phyloP scores from a whole-genome alignment of 2,113 vertebrate species.

The Neoarius graeffei region DNA sequence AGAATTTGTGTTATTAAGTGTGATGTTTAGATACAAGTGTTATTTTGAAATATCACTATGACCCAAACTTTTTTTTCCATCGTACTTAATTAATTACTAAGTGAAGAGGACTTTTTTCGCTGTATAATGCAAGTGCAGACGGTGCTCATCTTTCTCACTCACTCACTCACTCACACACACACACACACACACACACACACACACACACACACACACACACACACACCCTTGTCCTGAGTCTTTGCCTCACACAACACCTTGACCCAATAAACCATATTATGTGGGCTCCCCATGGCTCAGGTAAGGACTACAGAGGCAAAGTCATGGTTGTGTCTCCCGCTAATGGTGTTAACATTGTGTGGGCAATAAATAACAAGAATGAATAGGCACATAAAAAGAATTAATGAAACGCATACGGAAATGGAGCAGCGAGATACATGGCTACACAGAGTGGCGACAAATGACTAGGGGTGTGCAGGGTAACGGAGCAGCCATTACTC shows the following conservation, averaged over 20 bases:
- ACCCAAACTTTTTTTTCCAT: not conserved
- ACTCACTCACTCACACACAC: too few relatives aligned
- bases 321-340: conserved; percentile 69
- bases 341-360: conserved; percentile 94
- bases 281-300: conserved; percentile 60
- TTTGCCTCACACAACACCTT: conserved; percentile 65
- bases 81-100: not conserved
- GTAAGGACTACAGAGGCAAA: conserved; percentile 72
- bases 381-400: conserved; percentile 82
- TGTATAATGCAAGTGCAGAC: conserved; percentile 18
- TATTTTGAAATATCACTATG: not conserved
- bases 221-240: conserved; percentile 40
- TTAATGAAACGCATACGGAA: conserved; percentile 78
- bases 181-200: conserved; percentile 19
- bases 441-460: conserved; percentile 90
- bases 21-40: not conserved
- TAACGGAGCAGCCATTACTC: conserved; percentile 82
- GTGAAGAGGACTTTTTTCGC: not conserved
- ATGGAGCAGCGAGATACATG: conserved; percentile 90
- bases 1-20: conserved; percentile 4
- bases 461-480: conserved; percentile 79
- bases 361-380: conserved; percentile 89
- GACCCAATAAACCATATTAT: conserved; percentile 73
- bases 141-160: not conserved
- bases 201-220: conserved; percentile 28